Evolutionary conservation across 2,113 vertebrate species (phyloP), one percentile per base, ranked within the genome.

Genomic region (Entelurus aequoreus): DNA sequence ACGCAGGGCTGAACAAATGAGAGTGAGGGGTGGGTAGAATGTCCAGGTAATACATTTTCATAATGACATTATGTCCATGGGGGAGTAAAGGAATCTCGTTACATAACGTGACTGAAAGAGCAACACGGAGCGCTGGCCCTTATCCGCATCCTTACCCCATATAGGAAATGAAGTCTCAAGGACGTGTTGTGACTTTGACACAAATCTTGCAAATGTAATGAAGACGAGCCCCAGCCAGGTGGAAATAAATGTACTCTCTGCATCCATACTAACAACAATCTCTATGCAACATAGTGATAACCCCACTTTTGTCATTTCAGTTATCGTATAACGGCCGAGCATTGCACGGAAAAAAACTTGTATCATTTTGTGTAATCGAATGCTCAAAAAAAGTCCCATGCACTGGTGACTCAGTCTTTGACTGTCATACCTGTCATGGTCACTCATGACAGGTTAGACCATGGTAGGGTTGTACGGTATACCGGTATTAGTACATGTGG

Each of bases 21-120:
- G 46, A 74, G 60, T 2, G 28, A 76, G 65, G 53, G 67, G 66
- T 57, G 54, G 60, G 62, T 64, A 71, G 65, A 52, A 48, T 70
- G 58, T 71, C 46, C 74, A 79, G 76, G 73, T 79, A 79, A 80
- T 81, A 65, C 76, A 83, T 86, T 79, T 85, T 75, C 60, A 76
- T 87, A 84, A 87, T 87, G 78, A 76, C 67, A 80, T 86, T 64
- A 51, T 71, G 54, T 83, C 81, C 37, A 5, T 28, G 12, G 83
- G 28, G 81, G 86, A 89, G 66, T 53, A 53, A 69, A 63, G 65
- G 60, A 75, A 75, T 84, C 82, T 87, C 82, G 81, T 84, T 79
- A 73, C 70, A 60, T 87, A 84, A 82, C 70, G 1, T 62, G 73
- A 74, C 73, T 84, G 54, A 66, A 84, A 65, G 69, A 66, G 67